These are phyloP conservation scores for Pterobdella sp. DNA, from an alignment of 2,888 invertebrate species.

Conservation along the genomic window DNA sequence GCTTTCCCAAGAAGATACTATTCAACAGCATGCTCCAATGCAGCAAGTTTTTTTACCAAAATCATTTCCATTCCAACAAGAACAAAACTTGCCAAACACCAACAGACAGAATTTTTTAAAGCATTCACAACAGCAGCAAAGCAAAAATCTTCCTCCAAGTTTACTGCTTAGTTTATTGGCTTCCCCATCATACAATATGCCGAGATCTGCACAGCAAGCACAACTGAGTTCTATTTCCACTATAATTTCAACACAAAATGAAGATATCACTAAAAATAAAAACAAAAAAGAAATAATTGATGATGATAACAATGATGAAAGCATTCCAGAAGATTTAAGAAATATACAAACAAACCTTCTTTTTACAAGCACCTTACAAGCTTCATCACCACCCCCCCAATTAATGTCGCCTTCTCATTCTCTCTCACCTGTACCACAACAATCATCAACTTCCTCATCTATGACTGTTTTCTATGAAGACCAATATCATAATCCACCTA, in stretches of 20 bases:
- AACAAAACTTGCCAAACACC: neutral
- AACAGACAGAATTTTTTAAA: neutral
- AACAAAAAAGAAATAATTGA: no score
- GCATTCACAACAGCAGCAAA: neutral
- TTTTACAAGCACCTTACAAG: neutral
- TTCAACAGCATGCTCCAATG: neutral
- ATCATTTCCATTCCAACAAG: neutral
- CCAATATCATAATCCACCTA: neutral
- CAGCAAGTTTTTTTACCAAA: neutral
- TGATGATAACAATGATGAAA: slow-evolving; percentile 1
- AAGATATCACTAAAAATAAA: no score
- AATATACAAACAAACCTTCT: slow-evolving; percentile 17
- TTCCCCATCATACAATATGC: no score
- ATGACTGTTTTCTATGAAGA: neutral
- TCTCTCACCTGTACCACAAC: neutral
- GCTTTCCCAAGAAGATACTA: neutral
- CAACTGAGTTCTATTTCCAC: no score
- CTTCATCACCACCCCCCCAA: neutral
- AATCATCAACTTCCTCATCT: slow-evolving; percentile 4
- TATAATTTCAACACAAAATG: no score
- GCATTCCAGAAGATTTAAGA: slow-evolving; percentile 25
- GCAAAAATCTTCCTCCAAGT: no score
- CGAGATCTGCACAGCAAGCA: no score
- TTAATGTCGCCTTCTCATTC: slow-evolving; percentile 2
- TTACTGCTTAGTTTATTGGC: no score